phyloP scores from a whole-genome alignment of 2,797 vertebrate genomes.

The Pygocentrus nattereri region DNA sequence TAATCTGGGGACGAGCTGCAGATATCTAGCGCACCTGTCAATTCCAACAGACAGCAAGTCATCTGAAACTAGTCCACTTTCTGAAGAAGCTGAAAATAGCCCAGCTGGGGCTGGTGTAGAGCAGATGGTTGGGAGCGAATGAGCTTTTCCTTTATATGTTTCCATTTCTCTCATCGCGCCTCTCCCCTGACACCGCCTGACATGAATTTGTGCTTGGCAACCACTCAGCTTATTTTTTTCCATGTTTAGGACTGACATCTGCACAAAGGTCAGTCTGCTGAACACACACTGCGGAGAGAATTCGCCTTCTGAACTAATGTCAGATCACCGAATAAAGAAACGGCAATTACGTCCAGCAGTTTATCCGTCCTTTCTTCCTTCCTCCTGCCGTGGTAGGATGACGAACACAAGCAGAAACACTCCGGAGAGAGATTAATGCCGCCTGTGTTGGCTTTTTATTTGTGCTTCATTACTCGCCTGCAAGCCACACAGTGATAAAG shows the following conservation, averaged over 20 bases:
- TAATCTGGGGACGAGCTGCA: constrained; percentile 22
- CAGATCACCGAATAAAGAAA: constrained; percentile 3
- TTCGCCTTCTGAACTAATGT: constrained; percentile 3
- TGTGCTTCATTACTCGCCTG: constrained; percentile 4
- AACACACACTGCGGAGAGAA: constrained; percentile 18
- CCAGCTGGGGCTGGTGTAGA: constrained; percentile 50
- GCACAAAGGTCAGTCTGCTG: constrained; percentile 47
- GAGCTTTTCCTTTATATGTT: constrained; percentile 10
- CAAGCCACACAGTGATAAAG: constrained; percentile 13
- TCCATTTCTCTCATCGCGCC: constrained; percentile 35
- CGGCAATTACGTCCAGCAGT: background rate
- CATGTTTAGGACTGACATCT: constrained; percentile 50
- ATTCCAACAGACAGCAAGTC: constrained; percentile 35
- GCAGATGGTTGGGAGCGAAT: constrained; percentile 59
- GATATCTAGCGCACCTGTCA: constrained; percentile 48
- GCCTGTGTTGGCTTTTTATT: constrained; percentile 25
- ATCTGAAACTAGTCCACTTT: constrained; percentile 48
- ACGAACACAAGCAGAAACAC: background rate
- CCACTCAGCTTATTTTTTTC: constrained; percentile 40
- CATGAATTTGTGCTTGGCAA: constrained; percentile 51
- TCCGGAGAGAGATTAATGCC: constrained; percentile 16
- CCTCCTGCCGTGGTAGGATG: background rate
- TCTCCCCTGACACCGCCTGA: constrained; percentile 52
- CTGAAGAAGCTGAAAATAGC: constrained; percentile 49
- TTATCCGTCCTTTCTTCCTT: constrained; percentile 1